phyloP scores from a whole-genome alignment of 2,797 vertebrate species.

The Xerus rutilus region DNA sequence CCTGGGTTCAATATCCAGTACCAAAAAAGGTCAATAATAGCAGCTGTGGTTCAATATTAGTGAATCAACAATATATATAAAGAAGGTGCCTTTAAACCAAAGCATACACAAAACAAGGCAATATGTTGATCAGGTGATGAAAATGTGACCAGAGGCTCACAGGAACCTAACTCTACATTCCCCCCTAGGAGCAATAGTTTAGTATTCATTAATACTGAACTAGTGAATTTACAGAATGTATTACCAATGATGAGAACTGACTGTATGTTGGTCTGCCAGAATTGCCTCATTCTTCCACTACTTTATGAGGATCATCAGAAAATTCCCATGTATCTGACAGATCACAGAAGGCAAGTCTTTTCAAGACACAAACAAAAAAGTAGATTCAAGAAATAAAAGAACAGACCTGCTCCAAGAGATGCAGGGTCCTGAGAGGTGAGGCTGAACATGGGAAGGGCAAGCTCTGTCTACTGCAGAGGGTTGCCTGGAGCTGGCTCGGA shows the following conservation, averaged over 20 bases:
- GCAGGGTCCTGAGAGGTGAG: not conserved
- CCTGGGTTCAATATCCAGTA: too few relatives aligned
- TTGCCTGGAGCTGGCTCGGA: not conserved
- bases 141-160: not conserved
- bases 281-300: not conserved
- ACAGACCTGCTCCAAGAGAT: not conserved
- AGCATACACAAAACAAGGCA: not conserved
- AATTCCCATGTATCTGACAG: not conserved
- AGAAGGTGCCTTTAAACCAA: not conserved
- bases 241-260: not conserved
- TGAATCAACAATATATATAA: not conserved
- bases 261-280: not conserved
- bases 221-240: not conserved
- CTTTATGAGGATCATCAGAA: not conserved
- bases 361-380: not conserved
- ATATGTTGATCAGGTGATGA: not conserved
- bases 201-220: not conserved
- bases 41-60: not conserved
- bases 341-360: not conserved
- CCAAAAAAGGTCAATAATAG: not conserved
- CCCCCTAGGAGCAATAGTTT: not conserved
- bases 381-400: not conserved
- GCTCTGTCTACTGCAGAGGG: not conserved
- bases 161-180: not conserved
- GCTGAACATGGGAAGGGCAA: not conserved